A percentile compares a stretch with the other conserved stretches of the same genome.
Conservation (phyloP, 23 tunicate genomes). For the Botrylloides violaceus region DNA sequence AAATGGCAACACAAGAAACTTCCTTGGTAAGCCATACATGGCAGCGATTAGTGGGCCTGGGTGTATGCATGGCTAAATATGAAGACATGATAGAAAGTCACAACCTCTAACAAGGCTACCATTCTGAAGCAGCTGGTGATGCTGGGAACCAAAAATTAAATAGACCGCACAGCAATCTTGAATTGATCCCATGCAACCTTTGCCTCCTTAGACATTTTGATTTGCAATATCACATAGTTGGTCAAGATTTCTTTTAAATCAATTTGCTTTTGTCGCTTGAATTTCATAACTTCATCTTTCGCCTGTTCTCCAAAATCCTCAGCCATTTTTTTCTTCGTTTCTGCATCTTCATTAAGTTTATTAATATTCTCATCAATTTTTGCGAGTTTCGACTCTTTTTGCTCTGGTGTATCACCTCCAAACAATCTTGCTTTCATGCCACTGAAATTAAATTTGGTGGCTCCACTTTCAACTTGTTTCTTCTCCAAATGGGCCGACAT, state of each 20-base stretch:
- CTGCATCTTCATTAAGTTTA: slow-evolving; percentile 28
- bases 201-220: slow-evolving; percentile 68
- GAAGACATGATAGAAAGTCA: too few relatives aligned
- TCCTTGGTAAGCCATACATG: too few relatives aligned
- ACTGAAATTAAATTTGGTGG: slow-evolving; percentile 49
- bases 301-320: background rate
- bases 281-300: slow-evolving; percentile 6
- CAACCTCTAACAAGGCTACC: too few relatives aligned
- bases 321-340: slow-evolving; percentile 2
- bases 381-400: slow-evolving; percentile 52
- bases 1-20: too few relatives aligned
- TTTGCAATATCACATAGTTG: slow-evolving; percentile 72
- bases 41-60: too few relatives aligned
- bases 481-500: slow-evolving; percentile 36
- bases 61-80: too few relatives aligned
- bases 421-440: slow-evolving; percentile 61
- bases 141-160: slow-evolving; percentile 5
- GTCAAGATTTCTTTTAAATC: slow-evolving; percentile 72
- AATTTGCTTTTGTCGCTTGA: slow-evolving; percentile 30
- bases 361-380: slow-evolving; percentile 48
- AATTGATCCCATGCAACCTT: slow-evolving; percentile 47
- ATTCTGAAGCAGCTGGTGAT: too few relatives aligned
- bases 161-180: slow-evolving; percentile 23
- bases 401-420: slow-evolving; percentile 68
- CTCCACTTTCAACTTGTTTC: slow-evolving; percentile 55